Percentiles rank a stretch among this genome's conserved stretches.
phyloP scores from a whole-genome alignment of 2,797 vertebrate genomes.

The Arrhamphus sclerolepis region DNA sequence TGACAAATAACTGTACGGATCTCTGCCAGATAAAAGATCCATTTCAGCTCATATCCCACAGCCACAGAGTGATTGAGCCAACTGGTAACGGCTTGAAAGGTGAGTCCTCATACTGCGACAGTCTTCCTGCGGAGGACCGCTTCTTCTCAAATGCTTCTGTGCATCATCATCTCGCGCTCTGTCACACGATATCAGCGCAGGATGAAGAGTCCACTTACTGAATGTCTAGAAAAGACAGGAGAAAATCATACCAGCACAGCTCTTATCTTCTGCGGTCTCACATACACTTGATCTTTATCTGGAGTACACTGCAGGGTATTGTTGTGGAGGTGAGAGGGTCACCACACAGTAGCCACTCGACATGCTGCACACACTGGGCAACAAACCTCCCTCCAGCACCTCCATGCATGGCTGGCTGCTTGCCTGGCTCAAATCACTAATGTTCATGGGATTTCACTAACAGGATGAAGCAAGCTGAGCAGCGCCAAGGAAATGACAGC shows the following conservation, averaged over 20 bases:
- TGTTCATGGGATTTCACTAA: constrained; percentile 42
- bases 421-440: constrained; percentile 57
- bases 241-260: no score
- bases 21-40: constrained; percentile 1
- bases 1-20: constrained; percentile 2
- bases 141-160: no score
- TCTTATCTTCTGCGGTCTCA: constrained; percentile 17
- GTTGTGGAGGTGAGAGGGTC: background rate
- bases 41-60: background rate
- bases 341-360: constrained; percentile 24
- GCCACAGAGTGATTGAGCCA: no score
- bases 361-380: constrained; percentile 25
- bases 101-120: no score
- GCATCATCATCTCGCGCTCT: no score
- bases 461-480: constrained; percentile 42
- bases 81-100: no score
- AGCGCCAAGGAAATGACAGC: constrained; percentile 46
- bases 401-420: constrained; percentile 47
- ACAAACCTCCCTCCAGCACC: constrained; percentile 30
- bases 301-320: constrained; percentile 12
- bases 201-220: no score
- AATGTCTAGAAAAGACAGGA: no score
- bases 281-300: constrained; percentile 35
- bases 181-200: no score
- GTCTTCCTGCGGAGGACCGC: no score